A percentile compares a stretch with the other conserved stretches of the same genome.
Evolutionary conservation across 2,797 vertebrate genomes (phyloP).

Genomic region (Sylvilagus floridanus): DNA sequence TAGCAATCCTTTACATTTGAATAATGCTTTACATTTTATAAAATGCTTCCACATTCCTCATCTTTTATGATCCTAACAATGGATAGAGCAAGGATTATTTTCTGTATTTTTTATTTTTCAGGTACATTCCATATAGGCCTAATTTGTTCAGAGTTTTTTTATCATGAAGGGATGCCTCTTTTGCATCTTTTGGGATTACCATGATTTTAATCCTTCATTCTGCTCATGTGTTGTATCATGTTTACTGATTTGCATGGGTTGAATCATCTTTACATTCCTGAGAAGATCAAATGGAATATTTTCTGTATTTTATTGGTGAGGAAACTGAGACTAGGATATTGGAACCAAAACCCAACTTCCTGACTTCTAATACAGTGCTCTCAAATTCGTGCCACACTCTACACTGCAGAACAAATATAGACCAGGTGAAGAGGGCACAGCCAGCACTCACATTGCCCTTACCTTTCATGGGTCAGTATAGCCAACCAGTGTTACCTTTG

Average conservation of each 20-base stretch:
- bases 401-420: rapidly evolving
- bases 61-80: not conserved
- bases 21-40: not conserved
- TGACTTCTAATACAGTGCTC: not conserved
- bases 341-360: not conserved
- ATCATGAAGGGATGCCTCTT: too few relatives aligned
- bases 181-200: too few relatives aligned
- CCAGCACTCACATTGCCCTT: not conserved
- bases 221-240: too few relatives aligned
- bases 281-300: not conserved
- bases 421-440: not conserved
- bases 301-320: not conserved
- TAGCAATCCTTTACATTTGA: not conserved
- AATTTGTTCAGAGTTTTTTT: too few relatives aligned
- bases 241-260: too few relatives aligned
- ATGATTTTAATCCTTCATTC: too few relatives aligned
- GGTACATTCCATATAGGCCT: too few relatives aligned
- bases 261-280: too few relatives aligned
- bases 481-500: not conserved
- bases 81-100: not conserved
- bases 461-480: not conserved
- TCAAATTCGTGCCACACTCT: too few relatives aligned
- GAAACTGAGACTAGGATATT: not conserved
- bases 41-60: not conserved
- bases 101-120: not conserved